Percentiles rank a stretch among this genome's conserved stretches.
phyloP scores from a whole-genome alignment of 2,113 vertebrate species.

The Fregetta grallaria region DNA sequence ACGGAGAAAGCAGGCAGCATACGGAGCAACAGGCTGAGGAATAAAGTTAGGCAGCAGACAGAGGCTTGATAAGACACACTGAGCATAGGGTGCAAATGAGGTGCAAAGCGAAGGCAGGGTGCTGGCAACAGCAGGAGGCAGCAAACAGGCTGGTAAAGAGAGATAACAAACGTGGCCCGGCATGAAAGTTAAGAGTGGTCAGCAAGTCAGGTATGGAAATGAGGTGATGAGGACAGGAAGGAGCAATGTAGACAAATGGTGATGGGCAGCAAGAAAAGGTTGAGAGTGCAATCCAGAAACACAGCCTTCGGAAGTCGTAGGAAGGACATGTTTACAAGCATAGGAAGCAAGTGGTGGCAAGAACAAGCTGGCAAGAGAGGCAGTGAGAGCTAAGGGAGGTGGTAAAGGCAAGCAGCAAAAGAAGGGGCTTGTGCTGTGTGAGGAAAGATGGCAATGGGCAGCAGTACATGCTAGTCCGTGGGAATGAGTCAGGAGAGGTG shows the following conservation, averaged over 20 bases:
- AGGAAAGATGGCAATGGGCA: neutral
- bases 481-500: neutral
- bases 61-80: neutral
- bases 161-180: neutral
- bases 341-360: neutral
- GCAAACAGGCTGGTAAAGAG: neutral
- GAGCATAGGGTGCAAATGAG: fast-evolving
- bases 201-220: neutral
- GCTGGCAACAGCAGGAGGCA: neutral
- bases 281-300: neutral
- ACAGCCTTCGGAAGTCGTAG: neutral
- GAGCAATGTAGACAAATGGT: neutral
- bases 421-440: neutral
- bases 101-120: neutral
- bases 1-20: neutral
- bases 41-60: neutral
- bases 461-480: neutral
- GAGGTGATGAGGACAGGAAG: neutral
- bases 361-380: neutral
- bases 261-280: neutral
- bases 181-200: neutral
- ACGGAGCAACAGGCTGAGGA: neutral
- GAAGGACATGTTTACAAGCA: neutral
- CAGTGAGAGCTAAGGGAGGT: neutral
- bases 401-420: neutral